Percentiles rank a stretch among this genome's conserved stretches.
These are phyloP conservation scores for Beris chalybata DNA, from an alignment of 2,888 invertebrate species.

Conservation along the genomic window DNA sequence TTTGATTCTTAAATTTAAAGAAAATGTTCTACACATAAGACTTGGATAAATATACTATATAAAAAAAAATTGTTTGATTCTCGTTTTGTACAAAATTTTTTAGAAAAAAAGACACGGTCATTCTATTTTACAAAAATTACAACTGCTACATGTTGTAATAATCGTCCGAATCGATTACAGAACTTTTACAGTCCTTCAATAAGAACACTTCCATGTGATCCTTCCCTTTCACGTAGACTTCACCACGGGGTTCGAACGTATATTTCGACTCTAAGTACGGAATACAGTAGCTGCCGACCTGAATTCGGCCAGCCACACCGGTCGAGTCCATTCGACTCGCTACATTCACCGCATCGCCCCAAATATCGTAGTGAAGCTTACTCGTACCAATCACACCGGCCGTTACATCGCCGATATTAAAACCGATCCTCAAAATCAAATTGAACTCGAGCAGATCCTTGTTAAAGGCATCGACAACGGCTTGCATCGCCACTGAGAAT, in stretches of 20 bases:
- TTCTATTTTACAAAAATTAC: no score
- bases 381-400: constrained; percentile 96
- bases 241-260: constrained; percentile 88
- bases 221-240: constrained; percentile 95
- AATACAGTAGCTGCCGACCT: constrained; percentile 77
- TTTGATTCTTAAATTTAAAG: constrained; percentile 12
- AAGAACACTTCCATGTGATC: constrained; percentile 92
- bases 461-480: constrained; percentile 84
- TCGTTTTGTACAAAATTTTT: neutral
- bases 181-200: constrained; percentile 48
- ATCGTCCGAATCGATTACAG: neutral
- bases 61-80: constrained; percentile 6
- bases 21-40: constrained; percentile 11
- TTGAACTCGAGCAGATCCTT: constrained; percentile 88
- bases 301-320: constrained; percentile 82
- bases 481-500: constrained; percentile 89
- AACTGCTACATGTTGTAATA: no score
- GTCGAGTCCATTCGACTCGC: constrained; percentile 97
- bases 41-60: neutral
- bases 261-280: constrained; percentile 71
- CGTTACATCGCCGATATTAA: constrained; percentile 93
- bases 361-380: constrained; percentile 95
- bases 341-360: constrained; percentile 98
- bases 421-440: constrained; percentile 82
- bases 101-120: neutral